Evolutionary conservation across 2,888 invertebrate species (phyloP).

Genomic region (Sinodicranocentrus sp.): DNA sequence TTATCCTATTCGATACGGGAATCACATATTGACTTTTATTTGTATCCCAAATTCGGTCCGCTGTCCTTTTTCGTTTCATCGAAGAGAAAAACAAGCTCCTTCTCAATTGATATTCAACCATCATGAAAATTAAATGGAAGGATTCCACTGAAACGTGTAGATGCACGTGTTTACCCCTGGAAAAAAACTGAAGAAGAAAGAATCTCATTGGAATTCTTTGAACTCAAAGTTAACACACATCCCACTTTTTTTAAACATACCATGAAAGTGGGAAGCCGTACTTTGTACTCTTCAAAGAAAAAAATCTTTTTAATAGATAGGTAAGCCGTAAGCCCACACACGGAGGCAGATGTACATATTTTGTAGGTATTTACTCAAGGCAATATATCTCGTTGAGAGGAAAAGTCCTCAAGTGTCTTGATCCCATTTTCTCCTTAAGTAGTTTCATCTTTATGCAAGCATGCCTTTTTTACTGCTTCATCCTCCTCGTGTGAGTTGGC

Average conservation of each 20-base stretch:
- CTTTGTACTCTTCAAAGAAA: neutral
- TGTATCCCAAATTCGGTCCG: slow-evolving; percentile 35
- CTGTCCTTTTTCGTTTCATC: slow-evolving; percentile 38
- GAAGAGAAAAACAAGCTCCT: too few species aligned
- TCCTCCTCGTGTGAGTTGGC: slow-evolving; percentile 4
- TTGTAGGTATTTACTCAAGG: neutral
- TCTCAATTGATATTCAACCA: too few species aligned
- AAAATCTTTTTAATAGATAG: slow-evolving; percentile 9
- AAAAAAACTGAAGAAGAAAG: neutral
- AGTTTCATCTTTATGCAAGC: slow-evolving; percentile 43
- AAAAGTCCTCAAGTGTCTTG: slow-evolving; percentile 35
- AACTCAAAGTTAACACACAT: slow-evolving; percentile 35
- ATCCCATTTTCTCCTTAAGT: slow-evolving; percentile 55
- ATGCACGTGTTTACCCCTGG: too few species aligned
- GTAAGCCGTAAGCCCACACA: neutral
- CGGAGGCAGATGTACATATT: neutral
- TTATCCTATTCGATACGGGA: slow-evolving; percentile 59
- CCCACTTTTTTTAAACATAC: too few species aligned
- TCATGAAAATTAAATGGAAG: too few species aligned
- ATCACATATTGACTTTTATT: slow-evolving; percentile 59
- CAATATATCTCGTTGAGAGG: slow-evolving; percentile 19
- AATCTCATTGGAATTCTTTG: slow-evolving; percentile 54
- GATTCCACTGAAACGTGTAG: too few species aligned
- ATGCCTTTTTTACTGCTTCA: slow-evolving; percentile 37
- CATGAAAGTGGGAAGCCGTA: too few species aligned